Conservation (phyloP, 2,797 vertebrate species). For the Clarias pachynema region DNA sequence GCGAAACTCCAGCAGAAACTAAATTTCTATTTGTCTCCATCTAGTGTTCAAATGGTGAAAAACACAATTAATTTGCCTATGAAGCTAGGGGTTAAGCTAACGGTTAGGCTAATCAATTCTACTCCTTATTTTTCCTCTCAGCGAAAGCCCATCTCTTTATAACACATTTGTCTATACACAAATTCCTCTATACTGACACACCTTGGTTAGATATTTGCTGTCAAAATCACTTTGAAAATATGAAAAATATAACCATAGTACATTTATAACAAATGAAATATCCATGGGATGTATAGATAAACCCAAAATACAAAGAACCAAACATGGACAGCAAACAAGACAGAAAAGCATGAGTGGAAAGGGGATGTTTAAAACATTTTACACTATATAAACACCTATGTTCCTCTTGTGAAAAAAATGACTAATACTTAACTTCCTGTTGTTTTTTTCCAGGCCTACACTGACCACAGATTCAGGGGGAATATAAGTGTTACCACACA, state of each 20-base stretch:
- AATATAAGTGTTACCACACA: not conserved
- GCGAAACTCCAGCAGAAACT: not conserved
- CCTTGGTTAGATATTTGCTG: not conserved
- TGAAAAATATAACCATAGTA: not conserved
- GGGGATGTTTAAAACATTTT: not conserved
- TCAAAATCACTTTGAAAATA: not conserved
- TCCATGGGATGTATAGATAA: not conserved
- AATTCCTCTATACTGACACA: not conserved
- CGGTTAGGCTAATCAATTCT: not conserved
- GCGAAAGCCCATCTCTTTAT: too few relatives aligned
- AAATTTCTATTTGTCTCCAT: conserved; percentile 15
- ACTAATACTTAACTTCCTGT: not conserved
- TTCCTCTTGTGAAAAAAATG: not conserved
- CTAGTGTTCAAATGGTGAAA: conserved; percentile 3
- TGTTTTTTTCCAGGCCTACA: not conserved
- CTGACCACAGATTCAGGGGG: not conserved
- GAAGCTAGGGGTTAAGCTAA: not conserved
- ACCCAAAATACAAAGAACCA: not conserved
- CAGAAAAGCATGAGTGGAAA: not conserved
- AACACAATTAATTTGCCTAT: not conserved
- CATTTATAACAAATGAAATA: not conserved
- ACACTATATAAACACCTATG: not conserved
- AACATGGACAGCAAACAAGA: not conserved
- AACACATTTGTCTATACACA: not conserved
- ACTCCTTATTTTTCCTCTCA: not conserved